phyloP scores from a whole-genome alignment of 2,113 vertebrate species.

The Promerops cafer region DNA sequence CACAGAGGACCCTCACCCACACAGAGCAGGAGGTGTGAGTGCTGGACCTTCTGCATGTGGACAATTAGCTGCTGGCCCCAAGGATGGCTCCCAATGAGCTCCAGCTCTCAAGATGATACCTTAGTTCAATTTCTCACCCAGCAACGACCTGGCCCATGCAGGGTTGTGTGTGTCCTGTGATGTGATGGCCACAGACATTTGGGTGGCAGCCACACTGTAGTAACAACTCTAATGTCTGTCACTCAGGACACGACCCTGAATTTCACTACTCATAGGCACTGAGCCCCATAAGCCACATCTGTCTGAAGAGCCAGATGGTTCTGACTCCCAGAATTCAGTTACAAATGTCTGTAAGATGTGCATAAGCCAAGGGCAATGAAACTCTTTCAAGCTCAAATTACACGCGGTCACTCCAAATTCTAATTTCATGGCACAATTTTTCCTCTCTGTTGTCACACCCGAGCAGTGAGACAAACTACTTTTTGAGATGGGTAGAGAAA shows the following conservation, averaged over 20 bases:
- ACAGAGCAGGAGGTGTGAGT: too few species aligned
- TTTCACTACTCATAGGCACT: neutral
- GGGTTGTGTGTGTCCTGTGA: neutral
- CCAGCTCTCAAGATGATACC: neutral
- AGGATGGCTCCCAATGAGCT: neutral
- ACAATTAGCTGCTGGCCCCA: neutral
- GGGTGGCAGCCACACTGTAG: rapidly evolving
- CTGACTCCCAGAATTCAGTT: neutral
- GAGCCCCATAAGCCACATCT: neutral
- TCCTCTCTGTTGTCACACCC: neutral
- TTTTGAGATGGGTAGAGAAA: neutral
- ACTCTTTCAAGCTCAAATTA: neutral
- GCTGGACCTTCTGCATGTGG: neutral
- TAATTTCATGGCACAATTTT: neutral
- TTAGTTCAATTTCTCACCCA: neutral
- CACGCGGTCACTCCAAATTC: neutral
- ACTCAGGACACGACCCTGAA: neutral
- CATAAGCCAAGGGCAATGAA: neutral
- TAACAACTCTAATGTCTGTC: neutral
- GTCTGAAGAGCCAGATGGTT: neutral
- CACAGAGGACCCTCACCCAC: neutral
- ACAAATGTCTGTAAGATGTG: neutral
- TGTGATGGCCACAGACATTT: neutral
- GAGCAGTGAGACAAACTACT: neutral
- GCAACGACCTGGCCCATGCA: rapidly evolving